Evolutionary conservation across 2,113 vertebrate species (phyloP), one percentile per base, ranked within the genome.

Genomic region (Zosterops lateralis): DNA sequence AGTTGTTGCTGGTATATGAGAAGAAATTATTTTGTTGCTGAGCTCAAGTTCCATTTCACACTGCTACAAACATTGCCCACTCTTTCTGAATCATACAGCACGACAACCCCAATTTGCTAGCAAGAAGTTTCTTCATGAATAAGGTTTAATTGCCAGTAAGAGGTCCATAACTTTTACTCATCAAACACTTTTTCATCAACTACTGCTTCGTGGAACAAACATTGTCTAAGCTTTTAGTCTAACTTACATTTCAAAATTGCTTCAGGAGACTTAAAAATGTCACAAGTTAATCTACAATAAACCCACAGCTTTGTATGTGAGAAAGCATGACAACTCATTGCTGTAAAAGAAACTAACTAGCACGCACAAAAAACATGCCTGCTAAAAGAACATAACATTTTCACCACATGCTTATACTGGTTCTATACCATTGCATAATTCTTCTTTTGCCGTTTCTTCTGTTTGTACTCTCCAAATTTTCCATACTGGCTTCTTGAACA

Each of bases 261-360:
- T 89, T 92, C 65, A 71, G 60, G 65, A 95, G 95, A 84, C 53
- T 95, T 89, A 93, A 92, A 95, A 96, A 92, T 95, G 90, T 85
- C 89, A 94, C 1, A 4, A 92, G 66, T 75, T 93, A 80, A 93
- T 77, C 76, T 90, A 82, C 62, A 84, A 90, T 85, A 94, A 97
- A 85, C 67, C 57, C 92, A 86, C 68, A 97, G 81, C 44, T 74
- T 92, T 89, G 64, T 83, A 82, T 81, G 73, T 93, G 91, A 96
- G 83, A 89, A 94, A 80, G 34, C 71, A 93, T 38, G 84, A 53
- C 65, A 97, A 65, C 61, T 84, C 74, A 72, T 34, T 73, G 50
- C 66, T 90, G 77, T 65, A 89, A 96, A 89, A 61, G 67, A 83
- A 89, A 88, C 50, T 58, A 89, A 66, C 51, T 50, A 87, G 22